Percentiles rank a stretch among this genome's conserved stretches.
Evolutionary conservation across 1,140 invertebrate species (phyloP).

Genomic region (Euwallacea similis): DNA sequence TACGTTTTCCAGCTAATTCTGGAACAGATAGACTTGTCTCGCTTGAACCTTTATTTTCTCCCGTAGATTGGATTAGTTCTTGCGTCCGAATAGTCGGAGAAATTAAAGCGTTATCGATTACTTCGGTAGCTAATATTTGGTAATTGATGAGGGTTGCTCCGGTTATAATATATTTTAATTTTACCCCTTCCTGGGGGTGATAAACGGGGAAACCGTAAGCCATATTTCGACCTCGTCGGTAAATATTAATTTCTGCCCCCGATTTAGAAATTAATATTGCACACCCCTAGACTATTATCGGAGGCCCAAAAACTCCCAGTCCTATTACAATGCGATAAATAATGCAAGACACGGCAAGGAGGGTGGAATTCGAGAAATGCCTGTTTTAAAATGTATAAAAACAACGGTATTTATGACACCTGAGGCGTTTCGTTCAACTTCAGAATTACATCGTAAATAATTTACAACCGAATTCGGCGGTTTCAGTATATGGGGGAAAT

Average conservation of each 20-base stretch:
- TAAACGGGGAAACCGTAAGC: slow-evolving; percentile 1
- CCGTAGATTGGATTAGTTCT: slow-evolving; percentile 15
- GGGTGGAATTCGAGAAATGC: background rate
- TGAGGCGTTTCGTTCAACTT: slow-evolving; percentile 15
- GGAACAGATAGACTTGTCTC: slow-evolving; percentile 19
- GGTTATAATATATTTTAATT: slow-evolving; percentile 10
- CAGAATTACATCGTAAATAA: slow-evolving; percentile 22
- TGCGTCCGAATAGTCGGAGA: background rate
- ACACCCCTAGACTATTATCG: too few species aligned
- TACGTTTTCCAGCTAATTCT: slow-evolving; percentile 19
- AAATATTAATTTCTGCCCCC: slow-evolving; percentile 10
- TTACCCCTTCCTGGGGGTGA: background rate
- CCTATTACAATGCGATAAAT: too few species aligned
- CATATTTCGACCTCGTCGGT: slow-evolving; percentile 1
- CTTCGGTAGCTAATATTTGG: background rate
- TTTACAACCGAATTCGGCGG: slow-evolving; percentile 8
- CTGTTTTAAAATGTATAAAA: slow-evolving; percentile 11
- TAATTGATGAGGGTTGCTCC: slow-evolving; percentile 6
- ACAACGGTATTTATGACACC: slow-evolving; percentile 20
- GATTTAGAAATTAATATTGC: slow-evolving; percentile 4
- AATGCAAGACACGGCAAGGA: too few species aligned
- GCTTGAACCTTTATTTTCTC: background rate
- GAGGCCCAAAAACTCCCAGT: too few species aligned
- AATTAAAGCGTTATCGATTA: too few species aligned
- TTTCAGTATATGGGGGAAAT: background rate